Percentiles rank a stretch among this genome's conserved stretches.
Conservation (phyloP, 2,888 invertebrate species). For the Sthenelais limicola region DNA sequence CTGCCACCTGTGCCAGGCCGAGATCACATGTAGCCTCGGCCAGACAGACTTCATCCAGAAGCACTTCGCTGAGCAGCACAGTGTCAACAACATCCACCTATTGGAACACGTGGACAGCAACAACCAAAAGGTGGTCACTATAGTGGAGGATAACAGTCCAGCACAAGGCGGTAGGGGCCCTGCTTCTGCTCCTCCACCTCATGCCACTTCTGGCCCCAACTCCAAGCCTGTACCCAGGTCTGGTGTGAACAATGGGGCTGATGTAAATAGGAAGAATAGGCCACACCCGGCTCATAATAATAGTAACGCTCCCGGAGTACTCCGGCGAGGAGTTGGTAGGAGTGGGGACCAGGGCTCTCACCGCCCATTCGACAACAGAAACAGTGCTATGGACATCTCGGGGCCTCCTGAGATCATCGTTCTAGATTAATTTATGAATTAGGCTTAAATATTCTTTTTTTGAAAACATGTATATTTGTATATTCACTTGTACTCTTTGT, state of each 20-base stretch:
- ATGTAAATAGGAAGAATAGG: not conserved
- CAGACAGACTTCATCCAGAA: constrained; percentile 30
- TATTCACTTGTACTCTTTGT: too few relatives aligned
- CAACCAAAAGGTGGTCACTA: constrained; percentile 30
- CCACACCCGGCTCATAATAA: too few relatives aligned
- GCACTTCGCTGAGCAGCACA: constrained; percentile 33
- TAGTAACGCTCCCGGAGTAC: too few relatives aligned
- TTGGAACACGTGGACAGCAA: constrained; percentile 31
- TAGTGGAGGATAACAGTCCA: constrained; percentile 28
- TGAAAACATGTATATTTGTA: too few relatives aligned
- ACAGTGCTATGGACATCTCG: too few relatives aligned
- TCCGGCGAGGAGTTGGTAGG: too few relatives aligned
- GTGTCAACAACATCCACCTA: constrained; percentile 28
- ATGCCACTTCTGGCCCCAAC: too few relatives aligned
- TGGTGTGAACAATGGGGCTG: constrained; percentile 1
- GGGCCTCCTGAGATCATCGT: constrained; percentile 23
- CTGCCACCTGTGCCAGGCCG: constrained; percentile 32
- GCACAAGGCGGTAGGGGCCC: not conserved
- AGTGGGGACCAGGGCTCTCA: too few relatives aligned
- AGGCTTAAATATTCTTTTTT: too few relatives aligned
- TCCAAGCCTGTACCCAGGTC: not conserved
- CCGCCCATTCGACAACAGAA: too few relatives aligned
- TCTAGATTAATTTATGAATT: constrained; percentile 23
- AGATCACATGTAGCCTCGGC: constrained; percentile 30
- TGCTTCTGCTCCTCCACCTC: too few relatives aligned